Evolutionary conservation across 2,888 invertebrate genomes (phyloP).

Genomic region (Siphonodentalium dalli): DNA sequence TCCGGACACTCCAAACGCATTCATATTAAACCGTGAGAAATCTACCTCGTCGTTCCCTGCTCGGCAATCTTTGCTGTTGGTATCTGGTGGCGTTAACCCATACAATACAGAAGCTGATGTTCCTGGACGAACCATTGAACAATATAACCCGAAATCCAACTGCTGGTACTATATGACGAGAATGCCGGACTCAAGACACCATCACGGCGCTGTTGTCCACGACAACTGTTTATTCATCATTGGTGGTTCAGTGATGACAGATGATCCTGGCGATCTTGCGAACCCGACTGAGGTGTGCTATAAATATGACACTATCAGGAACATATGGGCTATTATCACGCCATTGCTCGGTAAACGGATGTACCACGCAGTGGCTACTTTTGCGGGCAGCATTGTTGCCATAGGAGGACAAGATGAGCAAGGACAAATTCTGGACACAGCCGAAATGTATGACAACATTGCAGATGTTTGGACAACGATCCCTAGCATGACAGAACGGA

Average conservation of each 20-base stretch:
- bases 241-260: constrained; percentile 31
- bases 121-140: constrained; percentile 29
- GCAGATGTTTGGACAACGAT: constrained; percentile 37
- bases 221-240: constrained; percentile 39
- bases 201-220: constrained; percentile 37
- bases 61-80: constrained; percentile 23
- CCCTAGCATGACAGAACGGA: constrained; percentile 33
- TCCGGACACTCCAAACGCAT: not conserved
- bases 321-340: constrained; percentile 33
- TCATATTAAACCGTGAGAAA: too few species aligned
- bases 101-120: constrained; percentile 23
- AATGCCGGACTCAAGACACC: constrained; percentile 41
- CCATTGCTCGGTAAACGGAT: constrained; percentile 37
- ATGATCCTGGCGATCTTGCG: constrained; percentile 27
- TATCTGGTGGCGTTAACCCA: constrained; percentile 43
- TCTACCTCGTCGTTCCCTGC: constrained; percentile 13
- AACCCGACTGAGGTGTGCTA: constrained; percentile 38
- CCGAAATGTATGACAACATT: constrained; percentile 42
- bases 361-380: constrained; percentile 35
- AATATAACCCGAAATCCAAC: constrained; percentile 33
- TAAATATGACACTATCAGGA: constrained; percentile 30
- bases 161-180: constrained; percentile 36
- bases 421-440: constrained; percentile 32
- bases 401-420: constrained; percentile 42
- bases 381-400: constrained; percentile 39